Evolutionary conservation across 1,140 invertebrate species (phyloP).

Genomic region (Drosophila ananassae): DNA sequence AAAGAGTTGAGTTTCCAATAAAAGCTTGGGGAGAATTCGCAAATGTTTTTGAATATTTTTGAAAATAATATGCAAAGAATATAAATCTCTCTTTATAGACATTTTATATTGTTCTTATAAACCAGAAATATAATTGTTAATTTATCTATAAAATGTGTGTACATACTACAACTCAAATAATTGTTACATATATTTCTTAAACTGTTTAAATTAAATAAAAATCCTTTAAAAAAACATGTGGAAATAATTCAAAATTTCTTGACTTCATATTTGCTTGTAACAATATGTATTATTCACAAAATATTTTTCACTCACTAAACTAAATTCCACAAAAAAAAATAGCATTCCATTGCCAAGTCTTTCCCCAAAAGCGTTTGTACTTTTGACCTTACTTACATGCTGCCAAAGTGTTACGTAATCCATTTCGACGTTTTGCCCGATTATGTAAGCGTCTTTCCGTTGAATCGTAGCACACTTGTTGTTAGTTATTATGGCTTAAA

Average conservation of each 20-base stretch:
- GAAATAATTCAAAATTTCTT: too few species aligned
- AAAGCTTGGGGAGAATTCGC: background rate
- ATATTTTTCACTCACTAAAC: background rate
- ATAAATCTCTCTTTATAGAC: too few species aligned
- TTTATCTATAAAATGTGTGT: too few species aligned
- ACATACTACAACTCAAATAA: too few species aligned
- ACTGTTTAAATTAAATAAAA: too few species aligned
- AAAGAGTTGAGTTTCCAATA: background rate
- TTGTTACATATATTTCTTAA: too few species aligned
- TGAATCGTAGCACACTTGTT: conserved; percentile 8
- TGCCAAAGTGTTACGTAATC: conserved; percentile 65
- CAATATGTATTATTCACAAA: background rate
- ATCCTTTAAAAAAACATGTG: too few species aligned
- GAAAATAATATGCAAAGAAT: too few species aligned
- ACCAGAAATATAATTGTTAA: too few species aligned
- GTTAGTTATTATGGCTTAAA: conserved; percentile 27
- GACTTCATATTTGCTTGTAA: too few species aligned
- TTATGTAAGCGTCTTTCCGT: conserved; percentile 55
- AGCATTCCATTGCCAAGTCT: background rate
- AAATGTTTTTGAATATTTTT: too few species aligned
- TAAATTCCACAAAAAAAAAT: background rate
- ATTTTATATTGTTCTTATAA: too few species aligned
- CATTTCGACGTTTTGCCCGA: conserved; percentile 47
- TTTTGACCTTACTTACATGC: conserved; percentile 71
- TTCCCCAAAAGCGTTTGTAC: background rate